Base-by-base conservation (phyloP, 2,113 vertebrate genomes). In the Ictidomys tridecemlineatus region DNA sequence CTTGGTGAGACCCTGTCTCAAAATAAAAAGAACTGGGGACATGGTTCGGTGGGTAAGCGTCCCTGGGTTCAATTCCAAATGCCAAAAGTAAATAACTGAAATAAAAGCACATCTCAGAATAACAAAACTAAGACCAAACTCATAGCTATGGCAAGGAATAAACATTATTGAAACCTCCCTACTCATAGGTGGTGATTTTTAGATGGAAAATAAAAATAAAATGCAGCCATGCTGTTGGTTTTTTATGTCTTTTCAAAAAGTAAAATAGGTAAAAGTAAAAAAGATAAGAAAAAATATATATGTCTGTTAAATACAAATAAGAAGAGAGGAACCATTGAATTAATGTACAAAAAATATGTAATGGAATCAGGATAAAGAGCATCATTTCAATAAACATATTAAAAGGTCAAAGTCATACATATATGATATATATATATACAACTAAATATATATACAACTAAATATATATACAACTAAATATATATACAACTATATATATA, bases 231-330 rank as follows among this genome's bases (percentile, higher is more conserved):
- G 12, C n/a, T 73, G 16, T 63, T 82, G 53, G 6, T 39, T 53
- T 77, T 91, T 84, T 37, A 73, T 94, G 13, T 87, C 32, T 90
- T 87, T 87, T 87, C 37, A 51, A 93, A 91, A 79, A 63, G 10
- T 30, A 65, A 94, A 89, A 16, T 89, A 79, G 18, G 17, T 69
- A 37, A 89, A 89, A 80, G 22, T 72, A 37, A 56, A 86, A 89
- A 69, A 10, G 4, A 1, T 58, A 70, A 63, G 70, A 83, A 45
- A 58, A 89, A 82, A 37, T 51, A 42, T 42, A 72, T 39, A 51
- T 34, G 26, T 72, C 88, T 58, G n/a, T 8, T 32, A 88, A 93
- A 80, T 95, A 30, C n/a, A 88, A 94, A 83, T 18, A 51, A 51
- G 48, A 51, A 51, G 63, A 67, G 34, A 87, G 48, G 94, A 76